Percentiles rank a stretch among this genome's conserved stretches.
phyloP scores from a whole-genome alignment of 2,888 invertebrate species.

The Lepidochrysops patricia region DNA sequence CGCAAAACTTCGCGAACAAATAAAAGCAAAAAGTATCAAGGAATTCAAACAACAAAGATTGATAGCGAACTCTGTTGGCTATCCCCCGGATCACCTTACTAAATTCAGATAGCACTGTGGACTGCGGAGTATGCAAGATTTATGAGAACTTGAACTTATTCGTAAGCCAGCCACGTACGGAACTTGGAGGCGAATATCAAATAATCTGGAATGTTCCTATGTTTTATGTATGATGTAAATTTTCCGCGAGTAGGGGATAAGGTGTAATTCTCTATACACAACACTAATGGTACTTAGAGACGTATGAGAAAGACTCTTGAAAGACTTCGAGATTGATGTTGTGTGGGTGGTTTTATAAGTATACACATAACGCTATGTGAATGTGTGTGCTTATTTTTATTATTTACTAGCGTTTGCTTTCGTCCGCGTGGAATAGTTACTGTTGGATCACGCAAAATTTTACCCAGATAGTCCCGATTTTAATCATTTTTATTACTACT shows the following conservation, averaged over 20 bases:
- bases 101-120: conserved; percentile 25
- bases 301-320: too few relatives aligned
- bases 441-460: too few relatives aligned
- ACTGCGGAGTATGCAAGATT: conserved; percentile 24
- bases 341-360: too few relatives aligned
- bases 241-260: neutral
- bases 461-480: too few relatives aligned
- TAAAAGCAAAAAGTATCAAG: neutral
- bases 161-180: conserved; percentile 21
- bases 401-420: too few relatives aligned
- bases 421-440: too few relatives aligned
- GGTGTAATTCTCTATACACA: neutral
- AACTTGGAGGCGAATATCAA: conserved; percentile 16
- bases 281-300: too few relatives aligned
- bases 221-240: conserved; percentile 13
- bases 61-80: conserved; percentile 14
- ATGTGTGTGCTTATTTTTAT: too few relatives aligned
- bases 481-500: too few relatives aligned
- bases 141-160: conserved; percentile 20
- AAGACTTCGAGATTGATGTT: too few relatives aligned
- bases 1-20: neutral
- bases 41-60: conserved; percentile 9
- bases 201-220: conserved; percentile 9
- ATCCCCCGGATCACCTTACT: conserved; percentile 22
- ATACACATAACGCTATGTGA: too few relatives aligned